Conservation (phyloP, 2,113 vertebrate species). For the Zootoca vivipara region DNA sequence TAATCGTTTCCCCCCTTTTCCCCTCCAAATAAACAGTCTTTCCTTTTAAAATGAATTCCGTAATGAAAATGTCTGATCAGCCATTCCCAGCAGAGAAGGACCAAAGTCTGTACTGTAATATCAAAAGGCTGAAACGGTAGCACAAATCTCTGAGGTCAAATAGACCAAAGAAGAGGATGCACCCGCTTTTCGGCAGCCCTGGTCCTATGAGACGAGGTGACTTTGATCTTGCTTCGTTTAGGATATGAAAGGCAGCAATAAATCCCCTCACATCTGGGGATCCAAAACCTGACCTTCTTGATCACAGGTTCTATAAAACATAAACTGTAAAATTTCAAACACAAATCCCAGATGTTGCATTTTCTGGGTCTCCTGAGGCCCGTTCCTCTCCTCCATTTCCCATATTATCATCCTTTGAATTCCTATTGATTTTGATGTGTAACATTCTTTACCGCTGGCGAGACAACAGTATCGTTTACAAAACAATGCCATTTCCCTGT, state of each 20-base stretch:
- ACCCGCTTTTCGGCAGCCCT: constrained; percentile 9
- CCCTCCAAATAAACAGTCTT: not conserved
- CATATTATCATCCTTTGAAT: constrained; percentile 3
- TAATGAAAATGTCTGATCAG: constrained; percentile 47
- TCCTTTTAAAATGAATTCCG: constrained; percentile 26
- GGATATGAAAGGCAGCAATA: constrained; percentile 46
- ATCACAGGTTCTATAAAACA: constrained; percentile 34
- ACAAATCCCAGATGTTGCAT: constrained; percentile 1
- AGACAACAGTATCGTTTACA: not conserved
- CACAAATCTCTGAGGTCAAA: constrained; percentile 22
- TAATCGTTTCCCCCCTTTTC: not conserved
- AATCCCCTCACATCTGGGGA: constrained; percentile 41
- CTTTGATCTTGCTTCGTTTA: constrained; percentile 51
- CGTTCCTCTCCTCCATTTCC: constrained; percentile 31
- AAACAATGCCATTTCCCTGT: not conserved
- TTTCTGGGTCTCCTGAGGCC: not conserved
- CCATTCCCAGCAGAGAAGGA: constrained; percentile 37
- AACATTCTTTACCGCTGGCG: not conserved
- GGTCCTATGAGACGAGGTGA: constrained; percentile 8
- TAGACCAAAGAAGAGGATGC: constrained; percentile 23
- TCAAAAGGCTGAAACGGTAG: constrained; percentile 45
- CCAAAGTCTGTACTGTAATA: constrained; percentile 33
- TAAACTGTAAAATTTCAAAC: constrained; percentile 41
- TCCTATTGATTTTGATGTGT: constrained; percentile 10
- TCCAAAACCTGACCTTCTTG: constrained; percentile 40